phyloP scores from a whole-genome alignment of 2,797 vertebrate species.

The Octomys mimax region DNA sequence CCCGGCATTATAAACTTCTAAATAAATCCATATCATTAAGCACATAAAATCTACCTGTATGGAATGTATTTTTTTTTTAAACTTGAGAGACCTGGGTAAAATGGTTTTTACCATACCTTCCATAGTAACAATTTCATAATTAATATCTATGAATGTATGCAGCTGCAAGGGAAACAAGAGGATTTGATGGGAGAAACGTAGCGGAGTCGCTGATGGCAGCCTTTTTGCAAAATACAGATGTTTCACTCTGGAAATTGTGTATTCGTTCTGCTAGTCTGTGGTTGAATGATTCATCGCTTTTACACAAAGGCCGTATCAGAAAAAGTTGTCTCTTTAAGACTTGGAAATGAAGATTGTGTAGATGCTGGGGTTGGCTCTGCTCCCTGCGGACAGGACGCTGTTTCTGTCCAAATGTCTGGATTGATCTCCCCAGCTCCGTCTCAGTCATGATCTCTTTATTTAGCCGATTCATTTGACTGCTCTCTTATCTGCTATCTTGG shows the following conservation, averaged over 20 bases:
- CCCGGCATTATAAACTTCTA: fast-evolving
- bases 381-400: fast-evolving
- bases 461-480: no score
- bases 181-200: fast-evolving
- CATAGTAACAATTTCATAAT: neutral
- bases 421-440: neutral
- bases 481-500: no score
- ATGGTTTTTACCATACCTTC: neutral
- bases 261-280: no score
- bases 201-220: neutral
- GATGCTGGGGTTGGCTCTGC: no score
- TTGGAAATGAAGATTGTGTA: fast-evolving
- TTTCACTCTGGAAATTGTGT: fast-evolving
- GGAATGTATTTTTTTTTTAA: neutral
- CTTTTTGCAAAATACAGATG: neutral
- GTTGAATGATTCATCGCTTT: neutral
- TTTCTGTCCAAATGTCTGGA: no score
- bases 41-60: neutral
- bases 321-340: neutral
- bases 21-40: neutral
- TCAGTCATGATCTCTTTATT: neutral
- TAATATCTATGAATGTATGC: neutral
- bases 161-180: neutral
- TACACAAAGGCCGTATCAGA: neutral
- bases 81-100: neutral